Evolutionary conservation across 1,140 invertebrate species (phyloP).

Genomic region (Plutomurus gul): DNA sequence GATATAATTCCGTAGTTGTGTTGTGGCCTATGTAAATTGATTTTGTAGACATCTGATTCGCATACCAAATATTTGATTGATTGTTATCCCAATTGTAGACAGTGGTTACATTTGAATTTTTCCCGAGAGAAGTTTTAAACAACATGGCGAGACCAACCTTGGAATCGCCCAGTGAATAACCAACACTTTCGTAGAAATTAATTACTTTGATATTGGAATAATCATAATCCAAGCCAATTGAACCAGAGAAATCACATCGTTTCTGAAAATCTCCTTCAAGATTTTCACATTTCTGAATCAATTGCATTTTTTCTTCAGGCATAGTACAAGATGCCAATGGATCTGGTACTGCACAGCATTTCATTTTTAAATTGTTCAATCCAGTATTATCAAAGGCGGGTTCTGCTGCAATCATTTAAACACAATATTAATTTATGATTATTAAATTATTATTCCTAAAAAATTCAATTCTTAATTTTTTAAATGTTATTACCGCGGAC

Average conservation of each 20-base stretch:
- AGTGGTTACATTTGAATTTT: not conserved
- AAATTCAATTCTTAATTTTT: not conserved
- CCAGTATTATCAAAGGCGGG: conserved; percentile 29
- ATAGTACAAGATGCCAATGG: not conserved
- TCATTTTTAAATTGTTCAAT: conserved; percentile 32
- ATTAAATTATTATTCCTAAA: not conserved
- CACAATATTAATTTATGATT: not conserved
- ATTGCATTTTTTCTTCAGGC: not conserved
- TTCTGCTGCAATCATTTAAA: not conserved
- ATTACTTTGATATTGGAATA: not conserved
- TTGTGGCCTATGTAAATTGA: not conserved
- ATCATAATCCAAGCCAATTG: not conserved
- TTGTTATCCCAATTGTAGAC: not conserved
- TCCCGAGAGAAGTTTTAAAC: not conserved
- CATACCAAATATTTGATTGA: not conserved
- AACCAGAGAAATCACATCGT: conserved; percentile 1
- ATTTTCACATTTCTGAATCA: conserved; percentile 22
- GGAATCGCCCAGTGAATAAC: not conserved
- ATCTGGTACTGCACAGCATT: conserved; percentile 31
- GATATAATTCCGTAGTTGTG: not conserved
- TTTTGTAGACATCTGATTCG: not conserved
- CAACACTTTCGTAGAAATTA: conserved; percentile 39
- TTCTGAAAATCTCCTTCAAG: not conserved
- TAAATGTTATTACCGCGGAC: not conserved
- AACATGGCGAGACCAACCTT: not conserved